Percentiles rank a stretch among this genome's conserved stretches.
phyloP scores from a whole-genome alignment of 1,140 invertebrate species.

The Daktulosphaira vitifoliae region DNA sequence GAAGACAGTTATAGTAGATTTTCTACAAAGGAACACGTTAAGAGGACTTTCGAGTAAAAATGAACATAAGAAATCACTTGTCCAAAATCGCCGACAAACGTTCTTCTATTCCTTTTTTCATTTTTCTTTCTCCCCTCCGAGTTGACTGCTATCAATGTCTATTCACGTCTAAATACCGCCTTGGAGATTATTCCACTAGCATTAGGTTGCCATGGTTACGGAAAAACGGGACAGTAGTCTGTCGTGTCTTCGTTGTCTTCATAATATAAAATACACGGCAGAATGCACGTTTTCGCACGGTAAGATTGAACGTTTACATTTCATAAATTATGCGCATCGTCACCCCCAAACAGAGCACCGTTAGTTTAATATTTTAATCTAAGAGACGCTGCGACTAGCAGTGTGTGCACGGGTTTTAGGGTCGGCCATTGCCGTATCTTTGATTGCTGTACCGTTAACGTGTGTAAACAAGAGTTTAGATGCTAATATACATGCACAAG shows the following conservation, averaged over 20 bases:
- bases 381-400: background rate
- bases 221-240: too few relatives aligned
- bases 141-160: too few relatives aligned
- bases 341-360: too few relatives aligned
- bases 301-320: too few relatives aligned
- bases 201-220: background rate
- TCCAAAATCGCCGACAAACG: conserved; percentile 29
- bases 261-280: conserved; percentile 1
- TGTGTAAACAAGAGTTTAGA: conserved; percentile 34
- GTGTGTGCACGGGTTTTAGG: background rate
- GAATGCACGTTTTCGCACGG: conserved; percentile 3
- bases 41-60: too few relatives aligned
- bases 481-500: conserved; percentile 22
- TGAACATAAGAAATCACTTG: conserved; percentile 25
- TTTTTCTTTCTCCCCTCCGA: background rate
- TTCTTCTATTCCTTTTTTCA: background rate
- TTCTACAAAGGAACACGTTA: too few relatives aligned
- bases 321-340: too few relatives aligned
- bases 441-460: conserved; percentile 31
- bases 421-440: background rate
- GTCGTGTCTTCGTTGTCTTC: background rate
- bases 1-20: too few relatives aligned
- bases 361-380: conserved; percentile 18
- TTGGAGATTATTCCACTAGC: background rate
- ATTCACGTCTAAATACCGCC: too few relatives aligned